Evolutionary conservation across 2,888 invertebrate species (phyloP), one percentile per base, ranked within the genome.

Genomic region (Aphidoletes aphidimyza): DNA sequence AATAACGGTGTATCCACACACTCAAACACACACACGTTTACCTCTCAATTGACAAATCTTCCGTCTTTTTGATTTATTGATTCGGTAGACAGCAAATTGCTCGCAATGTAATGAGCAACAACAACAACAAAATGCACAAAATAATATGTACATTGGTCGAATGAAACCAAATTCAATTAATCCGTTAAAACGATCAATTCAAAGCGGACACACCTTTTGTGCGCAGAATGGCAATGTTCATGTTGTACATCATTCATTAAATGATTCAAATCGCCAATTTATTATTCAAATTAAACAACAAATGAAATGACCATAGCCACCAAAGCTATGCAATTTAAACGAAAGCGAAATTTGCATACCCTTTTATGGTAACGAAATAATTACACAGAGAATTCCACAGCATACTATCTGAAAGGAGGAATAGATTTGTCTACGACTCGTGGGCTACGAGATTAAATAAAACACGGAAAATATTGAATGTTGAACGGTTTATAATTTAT

Each of bases 61-160:
- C 69, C 69, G 69, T 11, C 69, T 3, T 30, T 30, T 69, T 30
- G 30, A 69, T 69, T 69, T 69, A 69, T 69, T 30, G 34, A 69
- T 42, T 42, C n/a, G n/a, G 42, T 42, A 14, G 14, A 42, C 42
- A 42, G 42, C 6, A 9, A 42, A 14, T 42, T 42, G 42, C 6
- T 42, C 69, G 26, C 47, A 47, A 47, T 14, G 19, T 6, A 6
- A 17, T 17, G 8, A 19, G 8, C 17, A 2, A 22, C 1, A 22
- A 22, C 22, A 22, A 22, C 54, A 54, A 22, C 22, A 14, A 11
- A 22, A 54, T 11, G 22, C 22, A 11, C 2, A 19, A 47, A 47
- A 17, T 9, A 5, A 47, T 17, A 47, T 47, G 19, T 19, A 47
- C 47, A 22, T 69, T 30, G 14, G 26, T 34, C 34, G 2, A 2